Conservation (phyloP, 2,113 vertebrate species). For the Cyanistes caeruleus region DNA sequence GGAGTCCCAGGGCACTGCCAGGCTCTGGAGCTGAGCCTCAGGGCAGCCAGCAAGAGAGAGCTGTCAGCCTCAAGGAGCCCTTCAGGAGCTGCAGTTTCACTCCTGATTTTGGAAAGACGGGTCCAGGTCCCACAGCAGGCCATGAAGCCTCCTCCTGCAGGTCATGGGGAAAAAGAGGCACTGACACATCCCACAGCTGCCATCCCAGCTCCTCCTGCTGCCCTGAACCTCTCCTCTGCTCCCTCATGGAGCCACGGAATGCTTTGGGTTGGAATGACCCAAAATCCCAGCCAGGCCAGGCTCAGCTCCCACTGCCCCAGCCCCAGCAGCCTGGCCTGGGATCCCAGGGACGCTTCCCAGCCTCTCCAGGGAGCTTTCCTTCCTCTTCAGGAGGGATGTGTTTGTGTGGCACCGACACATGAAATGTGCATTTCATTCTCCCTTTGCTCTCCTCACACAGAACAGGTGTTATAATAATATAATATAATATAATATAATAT, state of each 20-base stretch:
- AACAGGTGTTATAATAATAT: too few relatives aligned
- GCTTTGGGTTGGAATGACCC: background rate
- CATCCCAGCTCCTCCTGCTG: background rate
- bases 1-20: background rate
- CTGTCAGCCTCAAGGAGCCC: background rate
- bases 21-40: background rate
- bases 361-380: background rate
- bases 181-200: rapidly evolving
- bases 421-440: background rate
- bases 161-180: background rate
- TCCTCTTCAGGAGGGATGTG: background rate
- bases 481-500: too few relatives aligned
- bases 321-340: background rate
- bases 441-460: background rate
- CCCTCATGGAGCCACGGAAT: rapidly evolving
- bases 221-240: background rate
- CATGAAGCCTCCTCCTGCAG: rapidly evolving
- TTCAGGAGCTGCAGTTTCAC: background rate
- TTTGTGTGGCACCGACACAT: background rate
- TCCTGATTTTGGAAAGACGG: background rate
- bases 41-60: background rate
- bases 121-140: rapidly evolving
- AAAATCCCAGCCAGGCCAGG: background rate
- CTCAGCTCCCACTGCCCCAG: background rate
- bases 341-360: background rate